Conservation (phyloP, 1,140 invertebrate species). For the Halictus rubicundus region DNA sequence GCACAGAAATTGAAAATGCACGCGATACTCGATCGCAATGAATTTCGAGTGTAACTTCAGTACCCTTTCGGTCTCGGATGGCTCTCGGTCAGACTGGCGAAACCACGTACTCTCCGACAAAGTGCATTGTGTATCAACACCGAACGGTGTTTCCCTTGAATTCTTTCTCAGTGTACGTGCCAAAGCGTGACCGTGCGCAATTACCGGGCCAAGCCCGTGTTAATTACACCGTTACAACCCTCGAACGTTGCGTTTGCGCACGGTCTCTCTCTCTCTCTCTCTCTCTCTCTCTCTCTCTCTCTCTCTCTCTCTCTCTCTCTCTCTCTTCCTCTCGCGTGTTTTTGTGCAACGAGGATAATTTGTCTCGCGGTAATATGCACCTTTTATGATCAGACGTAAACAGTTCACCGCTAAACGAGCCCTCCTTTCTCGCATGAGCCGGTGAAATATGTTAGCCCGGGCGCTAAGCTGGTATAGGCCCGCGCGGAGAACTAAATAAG, state of each 20-base stretch:
- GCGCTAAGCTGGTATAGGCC: neutral
- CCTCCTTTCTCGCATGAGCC: neutral
- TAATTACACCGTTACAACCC: constrained; percentile 20
- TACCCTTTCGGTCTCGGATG: neutral
- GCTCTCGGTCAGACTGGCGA: neutral
- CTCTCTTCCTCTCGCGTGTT: neutral
- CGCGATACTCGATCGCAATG: neutral
- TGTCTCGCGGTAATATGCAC: neutral
- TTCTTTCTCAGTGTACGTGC: neutral
- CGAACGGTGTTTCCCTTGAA: neutral
- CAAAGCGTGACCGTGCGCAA: neutral
- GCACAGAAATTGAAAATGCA: too few relatives aligned
- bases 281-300: neutral
- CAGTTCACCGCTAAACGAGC: constrained; percentile 9
- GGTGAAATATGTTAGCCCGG: neutral
- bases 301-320: neutral
- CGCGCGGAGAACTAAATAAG: neutral
- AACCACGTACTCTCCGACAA: neutral
- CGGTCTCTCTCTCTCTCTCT: too few relatives aligned
- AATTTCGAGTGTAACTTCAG: neutral
- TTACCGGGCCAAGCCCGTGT: constrained; percentile 3
- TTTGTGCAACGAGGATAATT: neutral
- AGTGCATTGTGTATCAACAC: neutral
- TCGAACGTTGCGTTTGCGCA: too few relatives aligned
- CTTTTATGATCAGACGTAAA: constrained; percentile 21